Conservation (phyloP, 2,797 vertebrate species). For the Phaenicophaeus curvirostris region DNA sequence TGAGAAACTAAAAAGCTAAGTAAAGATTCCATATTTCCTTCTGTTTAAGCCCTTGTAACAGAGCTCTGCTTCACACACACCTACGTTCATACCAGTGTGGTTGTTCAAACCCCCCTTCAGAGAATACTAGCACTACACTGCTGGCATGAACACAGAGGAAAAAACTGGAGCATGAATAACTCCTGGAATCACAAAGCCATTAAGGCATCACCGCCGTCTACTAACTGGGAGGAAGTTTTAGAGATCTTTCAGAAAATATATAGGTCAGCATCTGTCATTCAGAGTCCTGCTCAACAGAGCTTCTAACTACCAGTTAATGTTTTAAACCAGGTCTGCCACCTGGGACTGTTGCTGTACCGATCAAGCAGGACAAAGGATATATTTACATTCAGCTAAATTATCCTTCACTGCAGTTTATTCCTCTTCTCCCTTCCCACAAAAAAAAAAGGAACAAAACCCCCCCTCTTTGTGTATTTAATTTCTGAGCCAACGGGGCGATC, state of each 20-base stretch:
- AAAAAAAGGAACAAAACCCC: no score
- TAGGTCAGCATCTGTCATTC: constrained; percentile 65
- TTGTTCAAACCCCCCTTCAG: neutral
- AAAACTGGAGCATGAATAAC: constrained; percentile 71
- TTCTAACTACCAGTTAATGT: neutral
- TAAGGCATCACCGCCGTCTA: constrained; percentile 45
- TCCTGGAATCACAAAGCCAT: constrained; percentile 63
- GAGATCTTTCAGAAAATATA: constrained; percentile 51
- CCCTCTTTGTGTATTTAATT: neutral
- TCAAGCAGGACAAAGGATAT: neutral
- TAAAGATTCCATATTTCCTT: neutral
- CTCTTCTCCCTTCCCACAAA: neutral
- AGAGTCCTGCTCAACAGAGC: constrained; percentile 7
- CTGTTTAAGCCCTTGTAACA: neutral
- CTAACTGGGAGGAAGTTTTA: constrained; percentile 53
- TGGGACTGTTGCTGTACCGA: neutral
- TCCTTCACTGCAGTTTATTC: neutral
- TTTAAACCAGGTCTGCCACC: neutral
- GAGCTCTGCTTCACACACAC: neutral
- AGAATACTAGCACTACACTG: neutral
- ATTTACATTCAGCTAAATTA: neutral
- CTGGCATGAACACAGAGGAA: constrained; percentile 27
- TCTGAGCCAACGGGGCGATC: neutral
- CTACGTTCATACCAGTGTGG: neutral
- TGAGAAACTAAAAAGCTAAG: neutral